A percentile compares a stretch with the other conserved stretches of the same genome.
Evolutionary conservation across 2,113 vertebrate species (phyloP).

Genomic region (Nycticebus coucang): DNA sequence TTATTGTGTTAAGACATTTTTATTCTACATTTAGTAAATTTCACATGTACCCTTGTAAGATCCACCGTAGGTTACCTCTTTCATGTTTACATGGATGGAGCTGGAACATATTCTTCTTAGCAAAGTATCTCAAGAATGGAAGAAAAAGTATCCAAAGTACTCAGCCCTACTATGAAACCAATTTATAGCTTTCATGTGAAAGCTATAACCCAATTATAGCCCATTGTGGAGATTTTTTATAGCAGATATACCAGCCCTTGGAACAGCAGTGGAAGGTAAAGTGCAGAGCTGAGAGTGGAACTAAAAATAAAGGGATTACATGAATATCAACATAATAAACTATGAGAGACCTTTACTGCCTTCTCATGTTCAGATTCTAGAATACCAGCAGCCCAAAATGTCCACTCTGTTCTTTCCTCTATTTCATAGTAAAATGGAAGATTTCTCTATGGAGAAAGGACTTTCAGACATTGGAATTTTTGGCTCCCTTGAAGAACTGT

Average conservation of each 20-base stretch:
- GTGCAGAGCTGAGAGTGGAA: neutral
- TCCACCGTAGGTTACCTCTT: too few species aligned
- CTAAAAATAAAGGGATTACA: neutral
- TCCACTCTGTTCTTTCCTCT: neutral
- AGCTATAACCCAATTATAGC: too few species aligned
- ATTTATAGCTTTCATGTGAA: too few species aligned
- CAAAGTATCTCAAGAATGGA: too few species aligned
- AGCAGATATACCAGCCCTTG: neutral
- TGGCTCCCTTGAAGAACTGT: neutral
- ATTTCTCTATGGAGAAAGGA: neutral
- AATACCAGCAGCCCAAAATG: neutral
- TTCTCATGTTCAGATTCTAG: neutral
- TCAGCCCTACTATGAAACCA: too few species aligned
- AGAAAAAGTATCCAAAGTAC: too few species aligned
- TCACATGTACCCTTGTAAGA: too few species aligned
- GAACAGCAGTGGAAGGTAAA: neutral
- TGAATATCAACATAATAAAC: neutral
- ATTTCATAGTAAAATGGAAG: neutral
- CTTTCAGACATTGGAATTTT: neutral
- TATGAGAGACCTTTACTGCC: fast-evolving
- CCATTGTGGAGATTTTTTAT: neutral
- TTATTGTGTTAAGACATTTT: too few species aligned
- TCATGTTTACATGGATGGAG: too few species aligned
- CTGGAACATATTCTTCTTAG: too few species aligned
- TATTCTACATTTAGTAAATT: too few species aligned